Base-by-base conservation (phyloP, 2,888 invertebrate species). In the Rhynchonema sp. region DNA sequence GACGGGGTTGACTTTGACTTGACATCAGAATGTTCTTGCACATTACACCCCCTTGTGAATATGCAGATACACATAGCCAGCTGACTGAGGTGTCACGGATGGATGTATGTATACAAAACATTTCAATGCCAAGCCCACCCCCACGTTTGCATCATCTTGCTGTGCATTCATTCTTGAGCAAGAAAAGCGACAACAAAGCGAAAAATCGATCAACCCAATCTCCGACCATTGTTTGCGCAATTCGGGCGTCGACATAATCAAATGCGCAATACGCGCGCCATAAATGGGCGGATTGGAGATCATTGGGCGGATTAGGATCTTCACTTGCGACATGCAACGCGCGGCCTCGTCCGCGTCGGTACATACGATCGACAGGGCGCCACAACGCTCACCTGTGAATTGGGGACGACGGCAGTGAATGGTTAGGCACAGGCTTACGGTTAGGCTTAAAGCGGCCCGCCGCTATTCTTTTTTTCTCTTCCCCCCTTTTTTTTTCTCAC, bases 261-360 rank as follows among this genome's bases (percentile, higher is more conserved):
- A 86, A 29, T 81, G 78, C 1, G 86, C 96, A 66, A 98, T 82
- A 54, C 91, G 82, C 0, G 91, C 85, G 30, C 96, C 98, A 75
- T 88, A 82, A 67, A 94, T 81, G 0, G 96, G 92, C 49, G 98
- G 96, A 79, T 91, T 98, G 46, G 94, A 96, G 78, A 94, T 96
- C 82, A 92, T 83, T 2, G 90, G 87, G 66, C 98, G 82, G 70
- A 96, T 84, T 66, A 94, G 76, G 72, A 96, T 96, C 79, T 94
- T 98, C 57, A 94, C 75, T 76, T 94, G 96, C 0, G 92, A 92
- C 81, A 90, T 79, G 54, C 87, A 82, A 64, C 84, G 83, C 6
- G 81, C 84, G 1, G 88, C 84, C 70, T 90, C 85, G 6, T 91
- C 86, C 62, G 83, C 80, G 67, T 82, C 82, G 1, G 80, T 78